Base-by-base conservation (phyloP, 2,797 vertebrate genomes). In the Bufotes viridis region DNA sequence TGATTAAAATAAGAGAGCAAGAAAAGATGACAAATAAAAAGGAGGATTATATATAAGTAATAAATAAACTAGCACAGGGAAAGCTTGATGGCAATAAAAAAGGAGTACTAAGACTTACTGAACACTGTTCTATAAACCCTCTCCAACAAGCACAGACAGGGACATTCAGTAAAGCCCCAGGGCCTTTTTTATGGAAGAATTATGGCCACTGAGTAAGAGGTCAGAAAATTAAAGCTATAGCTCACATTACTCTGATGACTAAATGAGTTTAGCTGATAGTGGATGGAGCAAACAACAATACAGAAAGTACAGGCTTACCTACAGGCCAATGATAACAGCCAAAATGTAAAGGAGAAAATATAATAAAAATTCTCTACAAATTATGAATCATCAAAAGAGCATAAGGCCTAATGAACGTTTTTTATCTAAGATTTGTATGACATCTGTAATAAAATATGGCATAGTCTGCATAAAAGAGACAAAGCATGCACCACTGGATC, bases 191-290 rank as follows among this genome's bases (percentile, higher is more conserved):
- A 22, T 18, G 57, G 22, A 86, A 72, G 79, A 89, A 82, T 82
- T 82, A 89, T 89, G 70, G 60, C 60, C 75, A 63, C 61, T 49
- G 18, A 67, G 58, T 57, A 74, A 82, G 61, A 89, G 84, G 69
- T 89, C 84, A 86, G 72, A 82, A 86, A 82, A 89, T 89, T 86
- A 89, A 89, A 86, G 58, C 60, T 74, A 70, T 85, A 60, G 34
- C 58, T 89, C 49, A 86, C 67, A 85, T 86, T 85, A 57, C 42
- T 78, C 13, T 26, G 42, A 24, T 69, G 14, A 82, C 58, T 49
- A 82, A 65, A 67, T 81, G 58, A 55, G 55, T 29, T 84, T 88
- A 53, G 0, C 55, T 58, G 22, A 34, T 12, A 63, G 26, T 11
- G 18, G 42, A 22, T 69, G 34, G 18, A n/a, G 42, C 18, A 74